phyloP scores from a whole-genome alignment of 2,797 vertebrate species.

The Centroberyx gerrardi region DNA sequence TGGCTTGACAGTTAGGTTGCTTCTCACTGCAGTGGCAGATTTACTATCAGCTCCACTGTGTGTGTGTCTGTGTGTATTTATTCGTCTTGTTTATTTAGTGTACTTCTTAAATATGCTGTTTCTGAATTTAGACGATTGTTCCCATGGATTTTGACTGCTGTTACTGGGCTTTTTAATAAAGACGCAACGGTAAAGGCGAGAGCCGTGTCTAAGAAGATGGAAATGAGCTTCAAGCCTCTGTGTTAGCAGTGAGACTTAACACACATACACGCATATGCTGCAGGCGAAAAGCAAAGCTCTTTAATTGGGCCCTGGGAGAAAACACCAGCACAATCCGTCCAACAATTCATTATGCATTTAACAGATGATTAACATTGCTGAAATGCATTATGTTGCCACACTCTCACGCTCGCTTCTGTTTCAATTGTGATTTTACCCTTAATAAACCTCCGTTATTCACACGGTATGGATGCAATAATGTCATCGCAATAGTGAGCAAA shows the following conservation, averaged over 20 bases:
- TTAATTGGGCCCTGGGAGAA: conserved; percentile 87
- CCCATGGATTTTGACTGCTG: conserved; percentile 31
- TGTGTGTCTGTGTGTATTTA: background rate
- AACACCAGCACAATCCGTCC: conserved; percentile 77
- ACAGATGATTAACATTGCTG: conserved; percentile 78
- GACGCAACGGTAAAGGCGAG: conserved; percentile 28
- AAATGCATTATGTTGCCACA: conserved; percentile 63
- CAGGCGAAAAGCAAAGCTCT: conserved; percentile 64
- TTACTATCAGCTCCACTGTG: no score
- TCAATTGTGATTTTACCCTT: conserved; percentile 2
- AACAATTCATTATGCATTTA: conserved; percentile 83
- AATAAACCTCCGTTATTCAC: conserved; percentile 20
- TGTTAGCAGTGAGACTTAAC: conserved; percentile 60
- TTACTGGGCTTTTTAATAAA: conserved; percentile 32
- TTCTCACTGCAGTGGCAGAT: no score
- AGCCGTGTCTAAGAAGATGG: conserved; percentile 52
- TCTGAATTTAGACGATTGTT: conserved; percentile 33
- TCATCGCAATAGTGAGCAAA: conserved; percentile 20
- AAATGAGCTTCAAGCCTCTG: conserved; percentile 65
- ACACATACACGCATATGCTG: conserved; percentile 58
- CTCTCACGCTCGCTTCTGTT: conserved; percentile 3
- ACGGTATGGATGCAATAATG: conserved; percentile 17
- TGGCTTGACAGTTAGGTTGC: no score
- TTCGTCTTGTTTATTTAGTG: background rate
- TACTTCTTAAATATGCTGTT: conserved; percentile 1